Evolutionary conservation across 2,113 vertebrate genomes (phyloP).

Genomic region (Perccottus glenii): DNA sequence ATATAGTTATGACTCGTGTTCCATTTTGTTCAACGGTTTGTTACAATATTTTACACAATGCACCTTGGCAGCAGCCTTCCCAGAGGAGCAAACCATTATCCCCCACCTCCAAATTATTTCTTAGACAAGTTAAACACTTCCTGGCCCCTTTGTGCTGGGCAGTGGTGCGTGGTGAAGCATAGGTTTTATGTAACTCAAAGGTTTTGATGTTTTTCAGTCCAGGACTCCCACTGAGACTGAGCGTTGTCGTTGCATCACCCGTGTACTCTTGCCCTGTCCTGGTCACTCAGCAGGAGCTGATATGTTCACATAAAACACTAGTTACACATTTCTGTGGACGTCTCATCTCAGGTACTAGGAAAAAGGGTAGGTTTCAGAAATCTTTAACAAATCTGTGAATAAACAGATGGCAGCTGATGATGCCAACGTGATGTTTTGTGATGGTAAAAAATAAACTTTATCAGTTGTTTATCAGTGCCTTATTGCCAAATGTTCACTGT

Average conservation of each 20-base stretch:
- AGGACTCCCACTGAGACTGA: background rate
- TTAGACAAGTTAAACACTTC: constrained; percentile 2
- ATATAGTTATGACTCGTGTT: too few relatives aligned
- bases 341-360: background rate
- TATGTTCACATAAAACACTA: background rate
- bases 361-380: background rate
- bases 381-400: background rate
- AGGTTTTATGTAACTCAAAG: background rate
- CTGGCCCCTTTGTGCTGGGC: background rate
- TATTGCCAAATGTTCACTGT: background rate
- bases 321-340: constrained; percentile 1
- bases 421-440: constrained; percentile 14
- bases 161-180: background rate
- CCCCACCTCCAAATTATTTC: constrained; percentile 19
- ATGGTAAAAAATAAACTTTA: background rate
- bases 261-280: constrained; percentile 7
- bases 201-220: background rate
- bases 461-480: background rate
- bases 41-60: constrained; percentile 1
- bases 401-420: constrained; percentile 8
- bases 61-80: background rate
- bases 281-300: background rate
- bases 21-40: constrained; percentile 1
- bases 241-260: background rate
- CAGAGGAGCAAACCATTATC: constrained; percentile 6